A percentile compares a stretch with the other conserved stretches of the same genome.
These are phyloP conservation scores for Propithecus perrieri DNA, from an alignment of 2,797 vertebrate genomes.

Conservation along the genomic window DNA sequence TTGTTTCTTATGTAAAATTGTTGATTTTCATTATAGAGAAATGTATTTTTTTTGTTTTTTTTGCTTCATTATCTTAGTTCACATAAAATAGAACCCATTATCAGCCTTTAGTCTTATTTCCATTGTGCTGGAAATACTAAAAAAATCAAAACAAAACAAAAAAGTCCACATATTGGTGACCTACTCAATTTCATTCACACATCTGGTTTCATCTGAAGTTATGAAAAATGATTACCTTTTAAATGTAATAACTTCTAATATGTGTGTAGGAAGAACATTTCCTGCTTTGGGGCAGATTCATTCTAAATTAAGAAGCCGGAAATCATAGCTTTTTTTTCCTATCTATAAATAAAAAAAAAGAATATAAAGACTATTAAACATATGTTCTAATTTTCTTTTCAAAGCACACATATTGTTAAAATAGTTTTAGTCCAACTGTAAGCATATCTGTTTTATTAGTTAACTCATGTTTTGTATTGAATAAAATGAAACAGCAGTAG, in stretches of 20 bases:
- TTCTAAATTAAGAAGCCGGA: background rate
- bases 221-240: background rate
- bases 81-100: background rate
- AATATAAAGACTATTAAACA: background rate
- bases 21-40: background rate
- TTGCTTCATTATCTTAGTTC: slow-evolving; percentile 5
- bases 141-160: background rate
- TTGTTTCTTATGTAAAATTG: background rate
- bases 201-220: background rate
- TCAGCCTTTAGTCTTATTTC: background rate
- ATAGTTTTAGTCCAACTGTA: slow-evolving; percentile 24
- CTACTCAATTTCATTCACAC: background rate
- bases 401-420: background rate
- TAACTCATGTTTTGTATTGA: background rate
- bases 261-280: background rate
- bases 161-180: background rate
- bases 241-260: background rate
- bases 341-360: background rate
- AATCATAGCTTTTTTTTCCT: background rate
- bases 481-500: background rate
- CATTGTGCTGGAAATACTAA: background rate
- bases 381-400: slow-evolving; percentile 10
- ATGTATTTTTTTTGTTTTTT: background rate
- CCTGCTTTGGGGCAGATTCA: background rate
- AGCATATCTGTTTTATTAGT: background rate